Base-by-base conservation (phyloP, 2,113 vertebrate genomes). In the Oncorhynchus gorbuscha region DNA sequence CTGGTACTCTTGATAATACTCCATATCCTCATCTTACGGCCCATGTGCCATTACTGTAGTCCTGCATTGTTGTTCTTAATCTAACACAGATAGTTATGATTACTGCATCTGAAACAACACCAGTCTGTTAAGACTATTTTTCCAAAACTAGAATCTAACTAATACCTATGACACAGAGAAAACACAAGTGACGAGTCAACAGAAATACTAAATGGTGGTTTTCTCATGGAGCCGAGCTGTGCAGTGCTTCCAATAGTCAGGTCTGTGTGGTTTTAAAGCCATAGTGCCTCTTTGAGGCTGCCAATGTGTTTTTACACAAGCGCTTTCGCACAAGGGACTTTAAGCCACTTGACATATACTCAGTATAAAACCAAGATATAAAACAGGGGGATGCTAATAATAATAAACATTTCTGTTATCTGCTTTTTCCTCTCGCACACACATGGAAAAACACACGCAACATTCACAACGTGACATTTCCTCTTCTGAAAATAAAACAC, bases 281-380 rank as follows among this genome's bases (percentile, higher is more conserved):
- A 95, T 98, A 90, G 87, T 91, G 94, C 95, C 93, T 96, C 93
- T 96, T 96, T 96, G 96, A 99, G 95, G 96, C 96, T 96, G 94
- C 95, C 91, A 94, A 96, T 92, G 16, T 65, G 67, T 73, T 61
- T 78, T 65, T 76, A 86, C 94, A 95, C 94, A 95, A 97, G 94
- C 95, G 93, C 81, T 58, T 93, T 94, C 76, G 84, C 84, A 85
- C 83, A 95, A 95, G 95, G 39, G 93, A 6, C 9, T 95, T 95
- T 97, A 94, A 91, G 97, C 97, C 96, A 96, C 96, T 96, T 93
- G 94, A 97, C 95, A 95, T 95, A 94, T 94, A 97, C 95, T 98
- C 96, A 96, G 94, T 95, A 94, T 96, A 97, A 92, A 58, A 22
- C 24, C 58, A 61, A 72, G 16, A 30, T 32, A 16, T 12, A 14